Conservation (phyloP, 2,888 invertebrate genomes). For the Aplocera efformata region DNA sequence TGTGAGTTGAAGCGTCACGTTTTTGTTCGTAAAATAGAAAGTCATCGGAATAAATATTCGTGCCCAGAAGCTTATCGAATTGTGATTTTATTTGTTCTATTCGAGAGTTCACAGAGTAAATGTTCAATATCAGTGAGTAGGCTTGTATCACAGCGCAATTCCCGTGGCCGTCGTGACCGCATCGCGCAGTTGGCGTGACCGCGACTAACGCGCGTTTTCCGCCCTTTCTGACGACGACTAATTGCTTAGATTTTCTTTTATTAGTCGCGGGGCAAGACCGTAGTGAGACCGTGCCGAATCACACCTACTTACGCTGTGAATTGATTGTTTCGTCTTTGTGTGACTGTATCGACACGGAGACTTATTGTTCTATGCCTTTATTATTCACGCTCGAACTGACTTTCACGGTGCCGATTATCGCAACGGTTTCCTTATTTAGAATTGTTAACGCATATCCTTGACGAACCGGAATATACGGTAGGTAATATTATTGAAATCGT, state of each 20-base stretch:
- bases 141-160: constrained; percentile 16
- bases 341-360: constrained; percentile 75
- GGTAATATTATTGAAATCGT: constrained; percentile 17
- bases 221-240: constrained; percentile 80
- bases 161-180: constrained; percentile 51
- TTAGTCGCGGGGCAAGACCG: constrained; percentile 76
- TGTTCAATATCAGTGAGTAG: constrained; percentile 6
- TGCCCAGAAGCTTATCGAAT: constrained; percentile 14
- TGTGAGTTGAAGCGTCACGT: constrained; percentile 30
- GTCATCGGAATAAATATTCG: constrained; percentile 19
- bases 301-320: constrained; percentile 77
- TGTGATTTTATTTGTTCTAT: constrained; percentile 18
- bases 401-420: constrained; percentile 71
- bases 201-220: constrained; percentile 77
- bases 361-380: constrained; percentile 71
- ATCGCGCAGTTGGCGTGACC: constrained; percentile 62
- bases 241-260: constrained; percentile 81
- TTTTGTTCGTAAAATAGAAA: constrained; percentile 35
- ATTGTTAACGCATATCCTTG: constrained; percentile 36
- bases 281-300: constrained; percentile 72
- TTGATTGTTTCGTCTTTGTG: constrained; percentile 80
- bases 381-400: constrained; percentile 73
- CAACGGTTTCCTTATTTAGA: constrained; percentile 66
- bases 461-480: constrained; percentile 21
- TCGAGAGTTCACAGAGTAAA: constrained; percentile 2